A percentile compares a stretch with the other conserved stretches of the same genome.
Evolutionary conservation across 2,888 invertebrate species (phyloP).

Genomic region (Rhagonycha fulva): DNA sequence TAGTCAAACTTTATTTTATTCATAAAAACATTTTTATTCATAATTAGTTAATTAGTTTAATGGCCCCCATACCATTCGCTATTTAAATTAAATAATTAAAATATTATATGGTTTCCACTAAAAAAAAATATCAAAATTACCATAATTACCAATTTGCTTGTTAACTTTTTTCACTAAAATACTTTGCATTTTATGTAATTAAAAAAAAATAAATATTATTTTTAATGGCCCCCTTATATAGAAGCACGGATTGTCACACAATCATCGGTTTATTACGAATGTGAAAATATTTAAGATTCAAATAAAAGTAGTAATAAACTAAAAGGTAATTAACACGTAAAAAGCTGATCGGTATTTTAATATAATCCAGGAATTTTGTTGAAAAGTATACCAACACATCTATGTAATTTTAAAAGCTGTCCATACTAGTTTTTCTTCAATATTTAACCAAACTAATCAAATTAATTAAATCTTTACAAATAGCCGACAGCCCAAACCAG

Average conservation of each 20-base stretch:
- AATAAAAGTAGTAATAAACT: not conserved
- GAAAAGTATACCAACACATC: not conserved
- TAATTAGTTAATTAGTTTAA: not conserved
- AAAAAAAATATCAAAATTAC: not conserved
- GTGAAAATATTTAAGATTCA: not conserved
- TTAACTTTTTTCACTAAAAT: not conserved
- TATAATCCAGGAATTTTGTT: not conserved
- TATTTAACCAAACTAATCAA: constrained; percentile 31
- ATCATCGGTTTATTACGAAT: not conserved
- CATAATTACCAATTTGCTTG: not conserved
- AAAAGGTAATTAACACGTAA: not conserved
- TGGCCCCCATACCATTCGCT: not conserved
- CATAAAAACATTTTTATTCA: not conserved
- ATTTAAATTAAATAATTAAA: not conserved
- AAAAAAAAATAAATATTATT: not conserved
- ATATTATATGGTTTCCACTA: not conserved
- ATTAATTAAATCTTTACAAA: constrained; percentile 34
- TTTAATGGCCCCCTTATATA: not conserved
- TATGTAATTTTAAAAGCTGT: not conserved
- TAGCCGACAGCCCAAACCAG: constrained; percentile 30
- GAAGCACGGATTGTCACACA: not conserved
- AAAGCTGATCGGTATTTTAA: not conserved
- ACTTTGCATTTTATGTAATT: not conserved
- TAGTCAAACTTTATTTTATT: constrained; percentile 22
- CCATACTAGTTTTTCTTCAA: not conserved